These are phyloP conservation scores for Gadus chalcogrammus DNA, from an alignment of 2,113 vertebrate species.

Conservation along the genomic window DNA sequence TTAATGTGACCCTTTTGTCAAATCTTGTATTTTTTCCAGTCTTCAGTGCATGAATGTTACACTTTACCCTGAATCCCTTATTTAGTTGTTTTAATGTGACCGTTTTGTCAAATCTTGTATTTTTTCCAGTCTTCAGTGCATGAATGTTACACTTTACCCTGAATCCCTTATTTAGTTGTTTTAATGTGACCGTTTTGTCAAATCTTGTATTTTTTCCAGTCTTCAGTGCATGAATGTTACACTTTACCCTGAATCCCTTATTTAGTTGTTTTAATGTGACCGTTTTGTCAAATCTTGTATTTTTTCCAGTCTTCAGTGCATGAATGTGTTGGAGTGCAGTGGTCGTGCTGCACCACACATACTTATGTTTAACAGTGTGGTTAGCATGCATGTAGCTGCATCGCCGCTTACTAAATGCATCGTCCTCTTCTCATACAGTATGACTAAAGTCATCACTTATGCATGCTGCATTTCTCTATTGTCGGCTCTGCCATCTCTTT, in stretches of 20 bases:
- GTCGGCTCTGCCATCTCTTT: slow-evolving; percentile 44
- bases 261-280: slow-evolving; percentile 29
- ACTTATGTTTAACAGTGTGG: not conserved
- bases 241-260: not conserved
- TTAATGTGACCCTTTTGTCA: slow-evolving; percentile 34
- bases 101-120: slow-evolving; percentile 25
- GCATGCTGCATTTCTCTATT: slow-evolving; percentile 40
- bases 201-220: not conserved
- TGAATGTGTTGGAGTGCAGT: slow-evolving; percentile 11
- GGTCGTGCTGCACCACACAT: not conserved
- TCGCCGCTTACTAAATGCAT: slow-evolving; percentile 20
- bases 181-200: slow-evolving; percentile 35
- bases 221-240: slow-evolving; percentile 1
- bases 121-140: too few species aligned
- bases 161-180: slow-evolving; percentile 6
- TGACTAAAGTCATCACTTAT: slow-evolving; percentile 59
- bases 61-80: not conserved
- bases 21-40: not conserved
- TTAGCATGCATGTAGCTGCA: not conserved
- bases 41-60: too few species aligned
- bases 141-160: not conserved
- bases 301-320: too few species aligned
- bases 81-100: slow-evolving; percentile 29
- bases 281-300: slow-evolving; percentile 26
- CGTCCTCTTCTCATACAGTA: slow-evolving; percentile 33